phyloP scores from a whole-genome alignment of 2,113 vertebrate genomes.

The Echinops telfairi region DNA sequence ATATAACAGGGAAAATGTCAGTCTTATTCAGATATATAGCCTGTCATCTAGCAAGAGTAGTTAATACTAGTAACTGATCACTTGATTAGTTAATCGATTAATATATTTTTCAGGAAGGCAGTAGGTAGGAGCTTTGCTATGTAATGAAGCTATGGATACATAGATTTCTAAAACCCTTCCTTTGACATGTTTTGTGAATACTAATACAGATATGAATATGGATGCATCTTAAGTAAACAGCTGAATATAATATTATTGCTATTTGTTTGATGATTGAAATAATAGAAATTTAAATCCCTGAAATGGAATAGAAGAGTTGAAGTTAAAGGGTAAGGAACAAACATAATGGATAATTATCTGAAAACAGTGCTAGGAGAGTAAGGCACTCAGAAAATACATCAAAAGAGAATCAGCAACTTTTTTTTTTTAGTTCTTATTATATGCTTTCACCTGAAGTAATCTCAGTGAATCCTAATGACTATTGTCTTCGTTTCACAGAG shows the following conservation, averaged over 20 bases:
- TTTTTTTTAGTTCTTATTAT: not conserved
- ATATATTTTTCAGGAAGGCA: slow-evolving; percentile 3
- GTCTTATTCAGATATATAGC: not conserved
- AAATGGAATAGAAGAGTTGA: not conserved
- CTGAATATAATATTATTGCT: not conserved
- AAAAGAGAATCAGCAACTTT: not conserved
- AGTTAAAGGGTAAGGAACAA: not conserved
- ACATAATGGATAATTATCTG: not conserved
- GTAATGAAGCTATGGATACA: not conserved
- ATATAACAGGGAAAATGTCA: not conserved
- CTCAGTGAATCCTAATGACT: not conserved
- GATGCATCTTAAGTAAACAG: not conserved
- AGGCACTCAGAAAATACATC: not conserved
- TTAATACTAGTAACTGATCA: slow-evolving; percentile 37
- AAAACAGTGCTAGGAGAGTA: not conserved
- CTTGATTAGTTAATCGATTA: not conserved
- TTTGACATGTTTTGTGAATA: not conserved
- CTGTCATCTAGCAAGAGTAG: not conserved
- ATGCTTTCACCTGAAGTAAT: not conserved
- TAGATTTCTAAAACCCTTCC: not conserved
- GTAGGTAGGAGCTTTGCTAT: not conserved
- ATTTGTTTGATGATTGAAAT: slow-evolving; percentile 11
- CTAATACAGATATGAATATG: slow-evolving; percentile 30
- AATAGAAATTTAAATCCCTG: not conserved
- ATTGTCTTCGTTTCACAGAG: not conserved